Evolutionary conservation across 2,113 vertebrate species (phyloP).

Genomic region (Rhabdornis inornatus): DNA sequence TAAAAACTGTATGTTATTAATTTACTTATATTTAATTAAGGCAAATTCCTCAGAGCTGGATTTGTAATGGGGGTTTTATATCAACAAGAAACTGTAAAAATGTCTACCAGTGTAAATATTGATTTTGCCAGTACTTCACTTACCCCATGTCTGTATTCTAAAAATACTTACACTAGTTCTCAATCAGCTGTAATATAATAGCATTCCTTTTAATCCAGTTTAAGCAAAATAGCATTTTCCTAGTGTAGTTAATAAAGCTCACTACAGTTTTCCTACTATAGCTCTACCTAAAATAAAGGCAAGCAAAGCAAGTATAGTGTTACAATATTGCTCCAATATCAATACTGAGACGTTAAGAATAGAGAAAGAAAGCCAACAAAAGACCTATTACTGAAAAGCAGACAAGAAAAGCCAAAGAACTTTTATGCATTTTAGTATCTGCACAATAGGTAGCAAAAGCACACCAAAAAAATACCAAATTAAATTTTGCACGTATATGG

Average conservation of each 20-base stretch:
- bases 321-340: neutral
- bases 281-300: conserved; percentile 27
- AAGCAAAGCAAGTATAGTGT: conserved; percentile 21
- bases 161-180: conserved; percentile 21
- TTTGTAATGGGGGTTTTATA: neutral
- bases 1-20: neutral
- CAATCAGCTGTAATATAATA: neutral
- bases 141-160: neutral
- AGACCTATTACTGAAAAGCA: conserved; percentile 15
- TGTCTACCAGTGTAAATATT: neutral
- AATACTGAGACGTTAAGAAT: neutral
- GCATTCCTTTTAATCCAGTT: neutral
- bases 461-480: conserved; percentile 53
- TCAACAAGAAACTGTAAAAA: neutral
- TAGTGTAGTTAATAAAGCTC: neutral
- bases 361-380: conserved; percentile 3
- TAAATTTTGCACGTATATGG: conserved; percentile 32
- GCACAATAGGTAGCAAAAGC: conserved; percentile 57
- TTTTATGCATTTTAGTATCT: conserved; percentile 45
- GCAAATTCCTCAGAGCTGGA: neutral
- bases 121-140: conserved; percentile 7
- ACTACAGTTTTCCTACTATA: neutral
- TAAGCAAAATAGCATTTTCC: conserved; percentile 14
- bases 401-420: conserved; percentile 43
- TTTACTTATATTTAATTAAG: conserved; percentile 8